Conservation (phyloP, 2,888 invertebrate genomes). For the Lithophane socia region DNA sequence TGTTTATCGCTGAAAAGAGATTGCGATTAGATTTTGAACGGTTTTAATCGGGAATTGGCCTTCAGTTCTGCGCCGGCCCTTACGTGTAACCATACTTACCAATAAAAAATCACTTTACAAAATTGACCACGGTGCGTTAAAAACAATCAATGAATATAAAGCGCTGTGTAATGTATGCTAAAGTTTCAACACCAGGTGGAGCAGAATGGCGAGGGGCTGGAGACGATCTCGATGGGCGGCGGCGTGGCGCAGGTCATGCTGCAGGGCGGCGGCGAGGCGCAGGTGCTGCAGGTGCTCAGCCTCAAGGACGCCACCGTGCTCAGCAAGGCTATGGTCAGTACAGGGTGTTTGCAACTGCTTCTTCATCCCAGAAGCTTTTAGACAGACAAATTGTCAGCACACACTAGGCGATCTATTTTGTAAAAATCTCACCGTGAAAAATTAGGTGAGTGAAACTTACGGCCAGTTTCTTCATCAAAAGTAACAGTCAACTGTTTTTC, state of each 20-base stretch:
- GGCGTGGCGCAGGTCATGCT: slow-evolving; percentile 96
- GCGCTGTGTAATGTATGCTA: slow-evolving; percentile 34
- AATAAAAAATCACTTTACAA: neutral
- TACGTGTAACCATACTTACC: neutral
- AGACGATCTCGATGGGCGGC: slow-evolving; percentile 94
- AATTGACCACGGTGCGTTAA: neutral
- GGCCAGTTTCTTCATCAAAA: too few relatives aligned
- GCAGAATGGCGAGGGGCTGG: slow-evolving; percentile 93
- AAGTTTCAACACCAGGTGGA: slow-evolving; percentile 91
- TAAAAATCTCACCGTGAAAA: neutral
- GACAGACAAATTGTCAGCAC: too few relatives aligned
- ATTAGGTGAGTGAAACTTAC: neutral
- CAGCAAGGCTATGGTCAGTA: slow-evolving; percentile 93
- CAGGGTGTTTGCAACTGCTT: neutral
- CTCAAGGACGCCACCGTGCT: slow-evolving; percentile 96
- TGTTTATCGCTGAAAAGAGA: neutral
- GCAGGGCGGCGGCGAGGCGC: slow-evolving; percentile 92
- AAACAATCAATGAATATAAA: slow-evolving; percentile 11
- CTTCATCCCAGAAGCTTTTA: neutral
- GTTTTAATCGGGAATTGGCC: neutral
- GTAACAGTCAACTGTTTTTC: too few relatives aligned
- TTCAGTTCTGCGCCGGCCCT: neutral
- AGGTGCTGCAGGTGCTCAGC: slow-evolving; percentile 95
- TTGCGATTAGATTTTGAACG: neutral
- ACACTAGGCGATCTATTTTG: neutral